Percentiles rank a stretch among this genome's conserved stretches.
phyloP scores from a whole-genome alignment of 2,797 vertebrate genomes.

The Poecile montanus region DNA sequence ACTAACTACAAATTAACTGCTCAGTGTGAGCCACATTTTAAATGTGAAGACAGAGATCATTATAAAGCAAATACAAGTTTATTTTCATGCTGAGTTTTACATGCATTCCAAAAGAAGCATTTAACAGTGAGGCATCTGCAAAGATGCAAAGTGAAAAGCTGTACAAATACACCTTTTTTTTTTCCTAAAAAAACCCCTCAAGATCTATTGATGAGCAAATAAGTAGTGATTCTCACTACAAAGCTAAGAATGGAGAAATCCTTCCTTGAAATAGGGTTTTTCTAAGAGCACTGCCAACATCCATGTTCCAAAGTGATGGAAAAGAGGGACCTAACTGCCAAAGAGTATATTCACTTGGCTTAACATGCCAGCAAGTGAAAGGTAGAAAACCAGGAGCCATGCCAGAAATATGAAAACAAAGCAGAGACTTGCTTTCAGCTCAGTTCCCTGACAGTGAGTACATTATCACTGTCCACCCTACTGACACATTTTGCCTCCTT shows the following conservation, averaged over 20 bases:
- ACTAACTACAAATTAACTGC: not conserved
- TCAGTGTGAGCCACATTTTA: not conserved
- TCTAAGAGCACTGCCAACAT: not conserved
- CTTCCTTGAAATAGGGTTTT: not conserved
- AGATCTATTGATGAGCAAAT: not conserved
- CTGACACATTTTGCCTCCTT: not conserved
- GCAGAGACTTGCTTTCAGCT: not conserved
- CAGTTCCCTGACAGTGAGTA: not conserved
- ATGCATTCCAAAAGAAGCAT: not conserved
- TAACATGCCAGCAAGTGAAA: not conserved
- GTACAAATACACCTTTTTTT: not conserved
- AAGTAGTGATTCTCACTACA: not conserved
- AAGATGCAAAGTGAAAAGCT: not conserved
- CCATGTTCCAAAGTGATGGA: not conserved
- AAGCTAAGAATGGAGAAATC: not conserved
- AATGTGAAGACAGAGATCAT: not conserved
- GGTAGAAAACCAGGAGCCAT: not conserved
- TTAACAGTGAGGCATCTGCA: not conserved
- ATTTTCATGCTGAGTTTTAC: not conserved
- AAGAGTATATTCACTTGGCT: not conserved
- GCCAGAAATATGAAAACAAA: not conserved
- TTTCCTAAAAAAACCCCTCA: not conserved
- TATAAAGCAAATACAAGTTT: not conserved
- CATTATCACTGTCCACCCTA: not conserved
- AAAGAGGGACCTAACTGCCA: not conserved